Conservation (phyloP, 2,113 vertebrate species). For the Carlito syrichta region DNA sequence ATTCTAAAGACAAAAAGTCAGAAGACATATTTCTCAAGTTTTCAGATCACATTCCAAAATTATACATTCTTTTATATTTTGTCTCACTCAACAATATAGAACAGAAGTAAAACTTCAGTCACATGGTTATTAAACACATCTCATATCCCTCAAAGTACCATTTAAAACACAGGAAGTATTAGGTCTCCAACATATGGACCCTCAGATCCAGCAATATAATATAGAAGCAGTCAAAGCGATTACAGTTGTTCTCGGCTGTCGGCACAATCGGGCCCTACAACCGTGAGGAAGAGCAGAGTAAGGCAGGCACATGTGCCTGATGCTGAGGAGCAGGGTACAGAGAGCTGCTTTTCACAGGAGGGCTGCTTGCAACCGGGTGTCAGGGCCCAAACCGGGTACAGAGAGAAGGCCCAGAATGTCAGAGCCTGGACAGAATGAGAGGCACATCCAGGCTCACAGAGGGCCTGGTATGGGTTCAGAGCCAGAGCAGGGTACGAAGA, state of each 20-base stretch:
- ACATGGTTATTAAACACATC: neutral
- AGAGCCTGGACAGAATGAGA: neutral
- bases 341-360: neutral
- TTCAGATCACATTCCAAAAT: conserved; percentile 19
- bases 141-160: neutral
- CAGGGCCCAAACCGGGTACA: neutral
- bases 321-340: neutral
- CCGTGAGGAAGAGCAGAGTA: neutral
- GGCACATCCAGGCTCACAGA: neutral
- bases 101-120: neutral
- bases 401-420: neutral
- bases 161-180: neutral
- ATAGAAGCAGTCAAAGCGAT: neutral
- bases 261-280: neutral
- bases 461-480: neutral
- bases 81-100: neutral
- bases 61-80: conserved; percentile 7
- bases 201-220: neutral
- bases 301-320: neutral
- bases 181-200: neutral
- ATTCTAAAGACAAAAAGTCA: conserved; percentile 24
- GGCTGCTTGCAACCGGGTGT: neutral
- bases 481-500: neutral
- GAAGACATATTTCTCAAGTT: neutral
- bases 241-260: neutral